Conservation (phyloP, 2,888 invertebrate species). For the Agrotis segetum region DNA sequence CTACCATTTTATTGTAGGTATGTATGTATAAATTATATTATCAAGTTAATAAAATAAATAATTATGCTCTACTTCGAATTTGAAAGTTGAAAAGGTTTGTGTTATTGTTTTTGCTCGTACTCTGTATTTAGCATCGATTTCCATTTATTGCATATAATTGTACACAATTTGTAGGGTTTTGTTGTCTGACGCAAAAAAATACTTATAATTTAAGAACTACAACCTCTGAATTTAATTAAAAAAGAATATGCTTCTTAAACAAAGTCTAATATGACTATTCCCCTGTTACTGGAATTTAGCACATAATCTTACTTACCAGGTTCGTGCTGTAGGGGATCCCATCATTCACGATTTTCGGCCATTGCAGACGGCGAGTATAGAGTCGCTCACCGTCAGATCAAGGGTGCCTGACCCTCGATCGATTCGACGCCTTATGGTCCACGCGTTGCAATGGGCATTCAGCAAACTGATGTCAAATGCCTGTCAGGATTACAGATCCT, state of each 20-base stretch:
- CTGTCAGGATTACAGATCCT: too few species aligned
- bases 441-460: too few species aligned
- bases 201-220: conserved; percentile 12
- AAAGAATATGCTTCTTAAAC: not conserved
- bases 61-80: not conserved
- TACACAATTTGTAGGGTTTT: conserved; percentile 32
- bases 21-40: too few species aligned
- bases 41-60: conserved; percentile 3
- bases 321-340: too few species aligned
- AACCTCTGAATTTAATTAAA: not conserved
- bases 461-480: too few species aligned
- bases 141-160: conserved; percentile 21
- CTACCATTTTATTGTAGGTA: too few species aligned
- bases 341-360: too few species aligned
- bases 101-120: conserved; percentile 14
- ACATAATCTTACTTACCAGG: too few species aligned
- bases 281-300: not conserved
- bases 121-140: conserved; percentile 42
- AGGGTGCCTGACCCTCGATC: too few species aligned
- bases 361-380: too few species aligned
- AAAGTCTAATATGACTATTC: not conserved
- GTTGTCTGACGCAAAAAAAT: conserved; percentile 13
- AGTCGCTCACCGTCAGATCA: too few species aligned
- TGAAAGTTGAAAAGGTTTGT: not conserved
- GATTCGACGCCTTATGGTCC: too few species aligned